Percentiles rank a stretch among this genome's conserved stretches.
Conservation (phyloP, 1,140 invertebrate genomes). For the Bombus soroeensis region DNA sequence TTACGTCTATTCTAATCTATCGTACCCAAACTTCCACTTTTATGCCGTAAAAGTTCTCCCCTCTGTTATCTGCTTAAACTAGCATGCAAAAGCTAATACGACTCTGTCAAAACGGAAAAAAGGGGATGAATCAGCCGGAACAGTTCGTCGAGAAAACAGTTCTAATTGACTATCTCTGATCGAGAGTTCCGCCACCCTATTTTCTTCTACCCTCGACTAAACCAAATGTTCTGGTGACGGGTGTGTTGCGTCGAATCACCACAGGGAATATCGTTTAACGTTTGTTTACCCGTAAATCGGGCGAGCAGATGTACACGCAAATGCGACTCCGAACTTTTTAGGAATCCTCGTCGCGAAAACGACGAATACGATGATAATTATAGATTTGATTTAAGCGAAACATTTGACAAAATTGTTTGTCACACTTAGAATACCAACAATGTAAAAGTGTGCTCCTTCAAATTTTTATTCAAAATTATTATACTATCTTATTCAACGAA, state of each 20-base stretch:
- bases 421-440: no score
- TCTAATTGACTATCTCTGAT: slow-evolving; percentile 40
- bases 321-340: neutral
- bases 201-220: slow-evolving; percentile 3
- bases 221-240: slow-evolving; percentile 31
- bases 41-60: neutral
- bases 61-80: neutral
- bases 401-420: neutral
- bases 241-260: slow-evolving; percentile 29
- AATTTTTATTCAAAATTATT: no score
- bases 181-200: slow-evolving; percentile 20
- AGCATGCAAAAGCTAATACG: slow-evolving; percentile 10
- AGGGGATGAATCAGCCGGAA: slow-evolving; percentile 28
- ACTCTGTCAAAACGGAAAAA: neutral
- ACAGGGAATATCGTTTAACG: slow-evolving; percentile 44
- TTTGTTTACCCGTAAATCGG: slow-evolving; percentile 37
- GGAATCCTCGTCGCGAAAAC: neutral
- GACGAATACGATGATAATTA: neutral
- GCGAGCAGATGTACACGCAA: slow-evolving; percentile 15
- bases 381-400: neutral
- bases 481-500: no score
- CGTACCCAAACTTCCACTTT: no score
- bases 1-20: neutral
- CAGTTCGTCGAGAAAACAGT: slow-evolving; percentile 31
- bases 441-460: no score